Evolutionary conservation across 2,797 vertebrate species (phyloP).

Genomic region (Phoebastria nigripes): DNA sequence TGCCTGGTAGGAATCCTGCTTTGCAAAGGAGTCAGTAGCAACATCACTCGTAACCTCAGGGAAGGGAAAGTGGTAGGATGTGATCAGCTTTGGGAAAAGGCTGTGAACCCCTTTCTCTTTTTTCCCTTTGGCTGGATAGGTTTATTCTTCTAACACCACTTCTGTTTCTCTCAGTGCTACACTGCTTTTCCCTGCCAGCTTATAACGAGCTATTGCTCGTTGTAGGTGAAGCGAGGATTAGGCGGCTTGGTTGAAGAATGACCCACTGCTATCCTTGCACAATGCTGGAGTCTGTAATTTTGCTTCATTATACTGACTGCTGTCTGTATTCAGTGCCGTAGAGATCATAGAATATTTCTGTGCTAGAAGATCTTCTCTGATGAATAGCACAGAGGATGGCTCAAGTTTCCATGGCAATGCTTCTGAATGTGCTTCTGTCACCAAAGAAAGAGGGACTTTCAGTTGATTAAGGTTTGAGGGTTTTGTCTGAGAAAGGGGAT

Average conservation of each 20-base stretch:
- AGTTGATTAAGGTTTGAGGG: neutral
- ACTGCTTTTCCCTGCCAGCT: neutral
- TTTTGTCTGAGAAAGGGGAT: neutral
- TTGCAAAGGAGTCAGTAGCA: neutral
- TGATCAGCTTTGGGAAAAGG: neutral
- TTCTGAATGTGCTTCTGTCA: slow-evolving; percentile 42
- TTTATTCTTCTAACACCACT: neutral
- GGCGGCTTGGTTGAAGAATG: neutral
- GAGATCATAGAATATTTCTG: slow-evolving; percentile 39
- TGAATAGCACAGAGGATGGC: slow-evolving; percentile 17
- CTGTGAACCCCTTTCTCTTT: neutral
- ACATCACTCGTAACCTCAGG: neutral
- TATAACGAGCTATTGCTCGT: neutral
- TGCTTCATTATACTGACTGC: neutral
- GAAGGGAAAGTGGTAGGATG: neutral
- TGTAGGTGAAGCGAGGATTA: neutral
- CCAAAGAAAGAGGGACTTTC: slow-evolving; percentile 1
- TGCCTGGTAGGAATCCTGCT: neutral
- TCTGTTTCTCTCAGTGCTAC: neutral
- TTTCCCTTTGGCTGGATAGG: neutral
- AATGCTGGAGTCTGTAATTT: neutral
- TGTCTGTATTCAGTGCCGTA: neutral
- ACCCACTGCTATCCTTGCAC: neutral
- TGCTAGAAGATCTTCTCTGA: neutral
- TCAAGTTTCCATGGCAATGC: slow-evolving; percentile 54